These are phyloP conservation scores for Bombus confusus DNA, from an alignment of 1,140 invertebrate species.

Conservation along the genomic window DNA sequence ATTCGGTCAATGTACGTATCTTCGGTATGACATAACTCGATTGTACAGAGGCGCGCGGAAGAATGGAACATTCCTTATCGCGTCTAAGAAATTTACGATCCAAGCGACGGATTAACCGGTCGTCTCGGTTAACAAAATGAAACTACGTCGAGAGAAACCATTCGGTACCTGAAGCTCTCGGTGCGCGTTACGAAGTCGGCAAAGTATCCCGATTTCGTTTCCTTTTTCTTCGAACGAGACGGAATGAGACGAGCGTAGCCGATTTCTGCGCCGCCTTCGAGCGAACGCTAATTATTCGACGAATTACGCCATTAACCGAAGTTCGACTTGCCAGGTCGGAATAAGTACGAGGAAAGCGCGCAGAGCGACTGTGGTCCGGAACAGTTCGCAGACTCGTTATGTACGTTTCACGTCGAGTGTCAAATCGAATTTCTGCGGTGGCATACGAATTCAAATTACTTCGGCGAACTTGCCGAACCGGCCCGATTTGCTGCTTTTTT, in stretches of 20 bases:
- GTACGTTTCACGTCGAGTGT: slow-evolving; percentile 65
- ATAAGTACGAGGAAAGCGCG: not conserved
- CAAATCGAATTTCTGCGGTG: slow-evolving; percentile 68
- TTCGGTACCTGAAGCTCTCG: not conserved
- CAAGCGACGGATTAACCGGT: too few species aligned
- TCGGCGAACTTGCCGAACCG: slow-evolving; percentile 39
- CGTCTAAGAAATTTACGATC: too few species aligned
- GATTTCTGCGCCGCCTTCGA: slow-evolving; percentile 30
- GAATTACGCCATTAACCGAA: slow-evolving; percentile 62
- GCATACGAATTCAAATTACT: slow-evolving; percentile 66
- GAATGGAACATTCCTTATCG: too few species aligned
- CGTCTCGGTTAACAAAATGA: not conserved
- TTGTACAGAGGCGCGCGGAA: too few species aligned
- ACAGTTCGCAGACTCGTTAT: slow-evolving; percentile 67
- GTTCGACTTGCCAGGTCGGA: slow-evolving; percentile 36
- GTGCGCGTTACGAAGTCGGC: not conserved
- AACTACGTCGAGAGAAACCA: not conserved
- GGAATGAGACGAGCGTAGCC: not conserved
- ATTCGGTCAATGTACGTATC: not conserved
- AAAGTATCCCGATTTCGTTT: not conserved
- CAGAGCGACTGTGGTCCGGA: slow-evolving; percentile 1
- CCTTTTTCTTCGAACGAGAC: not conserved
- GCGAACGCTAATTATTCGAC: slow-evolving; percentile 61
- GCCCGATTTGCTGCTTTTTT: slow-evolving; percentile 30
- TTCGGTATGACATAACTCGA: too few species aligned